Evolutionary conservation across 1,140 invertebrate genomes (phyloP), one percentile per base, ranked within the genome.

Genomic region (Microplitis mediator): DNA sequence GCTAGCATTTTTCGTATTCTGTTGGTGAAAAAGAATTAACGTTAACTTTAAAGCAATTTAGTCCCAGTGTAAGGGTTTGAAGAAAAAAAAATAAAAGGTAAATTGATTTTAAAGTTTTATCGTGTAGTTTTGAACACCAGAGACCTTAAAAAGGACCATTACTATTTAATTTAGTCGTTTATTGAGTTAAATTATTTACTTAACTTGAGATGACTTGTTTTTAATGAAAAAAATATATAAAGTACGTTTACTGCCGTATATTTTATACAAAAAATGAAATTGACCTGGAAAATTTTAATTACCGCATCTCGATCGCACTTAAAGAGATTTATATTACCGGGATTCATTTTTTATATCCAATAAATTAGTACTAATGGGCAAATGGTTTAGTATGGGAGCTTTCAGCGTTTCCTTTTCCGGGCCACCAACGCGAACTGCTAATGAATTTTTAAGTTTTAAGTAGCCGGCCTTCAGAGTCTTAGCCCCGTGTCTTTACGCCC

Each of bases 401-500:
- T 31, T 4, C 11, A 52, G 3, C 23, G 31, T 50, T 56, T 54
- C 56, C 60, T 51, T 16, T n/a, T 51, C 0, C 31, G 61, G 16
- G 35, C 39, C 45, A 54, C 60, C 50, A 39, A 35, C 54, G 32
- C 61, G 71, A 74, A 60, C 23, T 51, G 35, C 65, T 75, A 75
- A 75, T 77, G 76, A 77, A 77, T 77, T 77, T 75, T 75, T 75
- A 77, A 75, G 72, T 77, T 73, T 74, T 56, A 72, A 71, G 74
- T 73, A 50, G 63, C 51, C 62, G 54, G 16, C 23, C 16, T 65
- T 23, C 4, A 14, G 3, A 36, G 39, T 71, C 23, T 8, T 3
- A 13, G 11, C 16, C 34, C 32, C 32, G 54, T 35, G 62, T 35
- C 45, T 63, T 51, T 64, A 58, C 62, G 6, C 32, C 56, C 23